Evolutionary conservation across 2,797 vertebrate genomes (phyloP).

Genomic region (Denticeps clupeoides): DNA sequence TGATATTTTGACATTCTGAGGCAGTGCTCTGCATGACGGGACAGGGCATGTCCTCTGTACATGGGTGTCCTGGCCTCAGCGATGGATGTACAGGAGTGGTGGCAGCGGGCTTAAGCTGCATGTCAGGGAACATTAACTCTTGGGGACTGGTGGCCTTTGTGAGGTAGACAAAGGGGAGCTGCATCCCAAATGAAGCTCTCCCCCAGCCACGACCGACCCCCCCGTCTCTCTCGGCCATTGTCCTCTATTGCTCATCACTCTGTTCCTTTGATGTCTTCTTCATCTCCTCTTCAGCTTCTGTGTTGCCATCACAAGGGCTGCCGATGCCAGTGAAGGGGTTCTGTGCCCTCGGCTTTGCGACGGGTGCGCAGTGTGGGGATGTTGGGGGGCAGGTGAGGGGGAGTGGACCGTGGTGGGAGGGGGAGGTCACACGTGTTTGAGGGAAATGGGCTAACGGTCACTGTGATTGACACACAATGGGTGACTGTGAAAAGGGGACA

Average conservation of each 20-base stretch:
- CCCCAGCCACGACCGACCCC: constrained; percentile 47
- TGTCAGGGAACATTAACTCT: constrained; percentile 55
- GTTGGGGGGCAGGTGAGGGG: constrained; percentile 27
- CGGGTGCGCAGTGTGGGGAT: constrained; percentile 24
- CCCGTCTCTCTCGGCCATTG: constrained; percentile 41
- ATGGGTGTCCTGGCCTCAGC: constrained; percentile 14
- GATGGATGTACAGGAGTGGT: constrained; percentile 36
- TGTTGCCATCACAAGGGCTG: not conserved
- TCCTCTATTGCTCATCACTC: constrained; percentile 21
- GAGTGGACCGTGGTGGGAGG: no score
- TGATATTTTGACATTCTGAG: not conserved
- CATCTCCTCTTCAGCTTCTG: not conserved
- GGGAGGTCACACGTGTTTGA: constrained; percentile 39
- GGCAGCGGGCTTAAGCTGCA: constrained; percentile 31
- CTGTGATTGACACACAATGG: constrained; percentile 33
- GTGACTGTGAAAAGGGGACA: constrained; percentile 22
- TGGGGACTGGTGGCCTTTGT: constrained; percentile 54
- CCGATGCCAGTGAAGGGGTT: not conserved
- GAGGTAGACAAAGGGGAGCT: constrained; percentile 52
- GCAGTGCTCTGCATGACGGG: no score
- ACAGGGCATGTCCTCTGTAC: not conserved
- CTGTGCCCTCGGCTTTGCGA: not conserved
- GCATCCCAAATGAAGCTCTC: constrained; percentile 47
- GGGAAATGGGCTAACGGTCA: constrained; percentile 55
- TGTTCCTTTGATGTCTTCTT: constrained; percentile 17